Percentiles rank a stretch among this genome's conserved stretches.
Conservation (phyloP, 1,140 invertebrate genomes). For the Drosophila equinoxialis region DNA sequence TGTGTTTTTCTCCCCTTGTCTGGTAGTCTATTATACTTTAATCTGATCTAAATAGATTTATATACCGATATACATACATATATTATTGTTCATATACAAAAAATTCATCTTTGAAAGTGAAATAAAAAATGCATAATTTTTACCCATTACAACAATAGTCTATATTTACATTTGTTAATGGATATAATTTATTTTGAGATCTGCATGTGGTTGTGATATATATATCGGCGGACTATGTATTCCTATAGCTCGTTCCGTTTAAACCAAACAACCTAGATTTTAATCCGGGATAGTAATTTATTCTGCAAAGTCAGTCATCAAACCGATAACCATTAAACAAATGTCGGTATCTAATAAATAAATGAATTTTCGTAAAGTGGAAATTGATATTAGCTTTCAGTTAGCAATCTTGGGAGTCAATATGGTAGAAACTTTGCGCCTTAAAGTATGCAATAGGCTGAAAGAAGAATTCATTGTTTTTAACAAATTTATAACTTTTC, state of each 20-base stretch:
- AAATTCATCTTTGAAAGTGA: slow-evolving; percentile 18
- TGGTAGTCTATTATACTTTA: neutral
- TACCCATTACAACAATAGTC: neutral
- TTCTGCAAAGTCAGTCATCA: too few species aligned
- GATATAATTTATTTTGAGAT: too few species aligned
- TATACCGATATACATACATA: slow-evolving; percentile 10
- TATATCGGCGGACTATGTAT: neutral
- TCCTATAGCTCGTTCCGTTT: neutral
- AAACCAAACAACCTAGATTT: neutral
- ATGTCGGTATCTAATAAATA: too few species aligned
- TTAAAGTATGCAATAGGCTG: too few species aligned
- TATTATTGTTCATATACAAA: slow-evolving; percentile 40
- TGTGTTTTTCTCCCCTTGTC: neutral
- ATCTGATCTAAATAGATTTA: neutral
- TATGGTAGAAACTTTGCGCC: too few species aligned
- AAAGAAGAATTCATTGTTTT: too few species aligned
- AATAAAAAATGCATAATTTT: neutral
- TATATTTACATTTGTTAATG: neutral
- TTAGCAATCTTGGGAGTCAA: too few species aligned
- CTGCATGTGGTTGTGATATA: neutral
- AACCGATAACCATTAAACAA: too few species aligned
- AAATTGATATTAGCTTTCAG: too few species aligned
- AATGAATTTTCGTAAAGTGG: too few species aligned
- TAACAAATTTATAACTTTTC: too few species aligned
- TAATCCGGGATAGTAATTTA: neutral